Percentiles rank a stretch among this genome's conserved stretches.
Evolutionary conservation across 2,888 invertebrate genomes (phyloP).

Genomic region (Epirrita christyi): DNA sequence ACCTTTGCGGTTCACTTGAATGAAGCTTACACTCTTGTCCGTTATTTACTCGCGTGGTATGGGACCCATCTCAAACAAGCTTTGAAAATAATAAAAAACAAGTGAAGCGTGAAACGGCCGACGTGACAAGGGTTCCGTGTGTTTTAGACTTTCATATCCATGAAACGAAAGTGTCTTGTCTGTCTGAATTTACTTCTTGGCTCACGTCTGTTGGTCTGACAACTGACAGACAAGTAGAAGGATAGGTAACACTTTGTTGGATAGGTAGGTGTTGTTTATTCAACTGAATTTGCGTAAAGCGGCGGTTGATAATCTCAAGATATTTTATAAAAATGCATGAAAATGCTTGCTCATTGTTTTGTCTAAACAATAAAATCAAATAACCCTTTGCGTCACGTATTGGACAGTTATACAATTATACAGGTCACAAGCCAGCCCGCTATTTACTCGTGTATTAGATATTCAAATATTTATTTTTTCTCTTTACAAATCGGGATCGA

Average conservation of each 20-base stretch:
- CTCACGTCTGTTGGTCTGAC: conserved; percentile 29
- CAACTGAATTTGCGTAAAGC: conserved; percentile 7
- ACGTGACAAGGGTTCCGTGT: conserved; percentile 39
- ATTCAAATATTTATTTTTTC: too few relatives aligned
- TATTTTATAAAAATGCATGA: not conserved
- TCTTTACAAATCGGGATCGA: too few relatives aligned
- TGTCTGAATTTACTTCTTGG: conserved; percentile 23
- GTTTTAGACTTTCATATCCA: conserved; percentile 28
- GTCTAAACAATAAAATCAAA: conserved; percentile 1
- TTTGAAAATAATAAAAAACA: conserved; percentile 41
- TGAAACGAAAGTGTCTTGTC: conserved; percentile 28
- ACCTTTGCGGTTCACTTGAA: too few relatives aligned
- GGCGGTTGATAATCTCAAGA: conserved; percentile 7
- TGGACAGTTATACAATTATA: too few relatives aligned
- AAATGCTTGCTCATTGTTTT: conserved; percentile 9
- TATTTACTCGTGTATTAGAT: too few relatives aligned
- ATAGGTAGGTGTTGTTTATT: conserved; percentile 26
- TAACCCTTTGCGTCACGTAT: not conserved
- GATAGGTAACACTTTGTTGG: conserved; percentile 15
- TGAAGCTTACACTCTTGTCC: conserved; percentile 1
- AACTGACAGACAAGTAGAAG: conserved; percentile 28
- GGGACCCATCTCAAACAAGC: conserved; percentile 31
- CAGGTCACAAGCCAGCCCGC: too few relatives aligned
- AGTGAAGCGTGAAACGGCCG: conserved; percentile 35
- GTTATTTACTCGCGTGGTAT: not conserved